Evolutionary conservation across 2,888 invertebrate species (phyloP).

Genomic region (Pherbina coryleti): DNA sequence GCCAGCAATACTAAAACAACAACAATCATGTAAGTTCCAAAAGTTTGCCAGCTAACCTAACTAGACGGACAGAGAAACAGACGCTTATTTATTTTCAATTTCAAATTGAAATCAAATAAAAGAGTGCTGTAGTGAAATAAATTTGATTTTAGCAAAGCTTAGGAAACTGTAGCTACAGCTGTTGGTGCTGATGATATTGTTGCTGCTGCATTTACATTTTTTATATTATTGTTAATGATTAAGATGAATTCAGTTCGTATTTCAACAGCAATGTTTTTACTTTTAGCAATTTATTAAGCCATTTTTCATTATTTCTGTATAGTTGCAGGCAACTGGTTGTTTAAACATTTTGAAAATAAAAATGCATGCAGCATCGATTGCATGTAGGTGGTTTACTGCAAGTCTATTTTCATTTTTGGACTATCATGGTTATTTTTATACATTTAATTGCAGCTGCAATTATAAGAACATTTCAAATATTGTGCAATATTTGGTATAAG

Average conservation of each 20-base stretch:
- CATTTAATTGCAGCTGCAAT: neutral
- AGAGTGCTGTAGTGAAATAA: neutral
- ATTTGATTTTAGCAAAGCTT: neutral
- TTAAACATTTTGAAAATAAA: neutral
- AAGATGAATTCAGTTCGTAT: neutral
- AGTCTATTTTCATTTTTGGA: neutral
- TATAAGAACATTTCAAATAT: neutral
- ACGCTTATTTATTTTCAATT: neutral
- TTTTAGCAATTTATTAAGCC: neutral
- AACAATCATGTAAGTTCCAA: no score
- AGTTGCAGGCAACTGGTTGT: neutral
- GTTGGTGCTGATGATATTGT: neutral
- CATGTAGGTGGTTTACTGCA: neutral
- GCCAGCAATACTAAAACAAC: neutral
- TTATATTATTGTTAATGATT: neutral
- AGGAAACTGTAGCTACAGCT: neutral
- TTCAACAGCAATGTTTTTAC: neutral
- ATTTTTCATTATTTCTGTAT: neutral
- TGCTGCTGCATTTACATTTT: neutral
- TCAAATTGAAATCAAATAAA: conserved; percentile 2
- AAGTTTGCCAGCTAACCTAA: no score
- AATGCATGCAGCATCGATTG: neutral
- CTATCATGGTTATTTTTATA: neutral
- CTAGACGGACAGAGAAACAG: neutral
- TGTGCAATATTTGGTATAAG: no score